These are phyloP conservation scores for Callithrix jacchus DNA, from an alignment of 2,113 vertebrate genomes.

Conservation along the genomic window DNA sequence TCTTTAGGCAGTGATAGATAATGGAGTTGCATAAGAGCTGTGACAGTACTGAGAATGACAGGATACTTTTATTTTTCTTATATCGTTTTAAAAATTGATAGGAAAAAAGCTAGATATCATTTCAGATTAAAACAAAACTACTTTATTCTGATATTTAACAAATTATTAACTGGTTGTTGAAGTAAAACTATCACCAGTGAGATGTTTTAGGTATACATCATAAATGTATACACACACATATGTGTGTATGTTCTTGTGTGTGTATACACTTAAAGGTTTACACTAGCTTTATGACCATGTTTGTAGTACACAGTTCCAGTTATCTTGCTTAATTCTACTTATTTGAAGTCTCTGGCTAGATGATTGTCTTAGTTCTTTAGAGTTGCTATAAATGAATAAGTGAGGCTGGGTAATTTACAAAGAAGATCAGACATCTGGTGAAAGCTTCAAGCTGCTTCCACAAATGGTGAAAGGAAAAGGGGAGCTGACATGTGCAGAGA, in stretches of 20 bases:
- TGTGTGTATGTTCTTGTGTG: too few species aligned
- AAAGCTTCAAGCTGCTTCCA: not conserved
- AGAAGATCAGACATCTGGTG: not conserved
- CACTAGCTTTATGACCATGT: not conserved
- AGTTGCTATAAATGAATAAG: not conserved
- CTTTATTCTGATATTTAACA: not conserved
- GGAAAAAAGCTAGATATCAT: not conserved
- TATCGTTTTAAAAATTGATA: not conserved
- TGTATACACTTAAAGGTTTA: not conserved
- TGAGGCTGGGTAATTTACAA: not conserved
- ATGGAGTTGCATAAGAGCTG: not conserved
- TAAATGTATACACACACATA: not conserved
- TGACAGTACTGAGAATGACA: not conserved
- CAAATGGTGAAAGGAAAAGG: not conserved
- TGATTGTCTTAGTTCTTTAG: not conserved
- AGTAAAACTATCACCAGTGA: not conserved
- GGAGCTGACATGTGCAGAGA: not conserved
- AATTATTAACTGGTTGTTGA: not conserved
- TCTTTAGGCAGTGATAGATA: not conserved
- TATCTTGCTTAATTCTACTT: not conserved
- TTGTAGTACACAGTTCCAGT: not conserved
- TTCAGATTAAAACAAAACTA: not conserved
- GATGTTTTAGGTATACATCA: not conserved
- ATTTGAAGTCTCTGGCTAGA: not conserved
- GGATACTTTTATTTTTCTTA: not conserved